These are phyloP conservation scores for Pipa parva DNA, from an alignment of 2,113 vertebrate species.

Conservation along the genomic window DNA sequence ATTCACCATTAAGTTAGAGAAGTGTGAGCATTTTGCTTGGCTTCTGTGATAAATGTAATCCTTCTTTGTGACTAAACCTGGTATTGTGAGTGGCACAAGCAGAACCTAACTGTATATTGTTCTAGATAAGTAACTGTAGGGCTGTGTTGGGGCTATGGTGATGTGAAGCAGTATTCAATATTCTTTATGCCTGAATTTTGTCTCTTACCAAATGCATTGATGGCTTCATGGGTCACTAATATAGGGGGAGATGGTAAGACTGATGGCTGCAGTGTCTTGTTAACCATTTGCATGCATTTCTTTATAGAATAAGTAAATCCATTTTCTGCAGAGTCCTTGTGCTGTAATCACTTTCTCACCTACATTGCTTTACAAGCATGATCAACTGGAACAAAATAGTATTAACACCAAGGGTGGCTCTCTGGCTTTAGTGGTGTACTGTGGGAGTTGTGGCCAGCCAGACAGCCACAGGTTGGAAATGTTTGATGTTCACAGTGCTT, in stretches of 20 bases:
- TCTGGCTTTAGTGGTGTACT: no score
- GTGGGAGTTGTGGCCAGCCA: no score
- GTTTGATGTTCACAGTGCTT: slow-evolving; percentile 57
- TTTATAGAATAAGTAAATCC: slow-evolving; percentile 61
- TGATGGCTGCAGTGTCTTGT: slow-evolving; percentile 62
- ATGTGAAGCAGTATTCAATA: slow-evolving; percentile 68
- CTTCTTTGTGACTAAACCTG: no score
- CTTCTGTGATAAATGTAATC: no score
- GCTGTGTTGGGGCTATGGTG: slow-evolving; percentile 55
- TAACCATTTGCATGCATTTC: slow-evolving; percentile 69
- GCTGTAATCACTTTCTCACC: slow-evolving; percentile 64
- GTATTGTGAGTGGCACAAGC: no score
- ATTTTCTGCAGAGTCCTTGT: slow-evolving; percentile 62
- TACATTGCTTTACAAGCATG: slow-evolving; percentile 74
- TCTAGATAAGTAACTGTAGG: slow-evolving; percentile 62
- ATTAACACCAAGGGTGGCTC: no score
- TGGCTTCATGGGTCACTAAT: slow-evolving; percentile 73
- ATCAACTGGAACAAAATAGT: slow-evolving; percentile 54
- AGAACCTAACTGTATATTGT: background rate
- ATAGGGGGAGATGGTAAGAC: slow-evolving; percentile 81
- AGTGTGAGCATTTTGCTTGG: no score
- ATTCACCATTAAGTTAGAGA: no score
- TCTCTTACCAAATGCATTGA: slow-evolving; percentile 72
- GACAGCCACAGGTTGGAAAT: background rate
- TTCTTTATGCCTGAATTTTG: slow-evolving; percentile 73